Evolutionary conservation across 2,113 vertebrate genomes (phyloP).

Genomic region (Cebus imitator): DNA sequence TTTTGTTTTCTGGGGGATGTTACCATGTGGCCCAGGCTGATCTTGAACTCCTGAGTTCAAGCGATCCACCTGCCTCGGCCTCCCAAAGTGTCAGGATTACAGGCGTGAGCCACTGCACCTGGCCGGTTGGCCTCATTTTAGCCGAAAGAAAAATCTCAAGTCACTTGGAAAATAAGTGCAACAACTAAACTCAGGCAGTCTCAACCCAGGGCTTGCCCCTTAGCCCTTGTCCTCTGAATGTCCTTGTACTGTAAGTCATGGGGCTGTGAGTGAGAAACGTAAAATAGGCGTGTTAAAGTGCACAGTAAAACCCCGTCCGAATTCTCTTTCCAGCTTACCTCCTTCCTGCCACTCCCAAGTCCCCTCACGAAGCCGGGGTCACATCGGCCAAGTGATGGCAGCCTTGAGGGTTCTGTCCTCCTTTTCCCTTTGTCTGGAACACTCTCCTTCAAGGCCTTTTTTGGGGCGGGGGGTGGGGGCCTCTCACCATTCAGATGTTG

Average conservation of each 20-base stretch:
- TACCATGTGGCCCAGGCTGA: too few species aligned
- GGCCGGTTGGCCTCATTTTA: background rate
- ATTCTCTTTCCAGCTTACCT: background rate
- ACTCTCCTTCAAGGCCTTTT: background rate
- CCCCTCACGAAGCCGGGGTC: background rate
- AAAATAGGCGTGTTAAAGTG: fast-evolving
- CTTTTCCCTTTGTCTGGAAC: background rate
- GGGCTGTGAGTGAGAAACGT: background rate
- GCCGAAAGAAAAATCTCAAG: background rate
- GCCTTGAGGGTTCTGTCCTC: background rate
- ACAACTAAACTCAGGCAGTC: background rate
- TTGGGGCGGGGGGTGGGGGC: too few species aligned
- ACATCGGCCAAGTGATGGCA: background rate
- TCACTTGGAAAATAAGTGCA: background rate
- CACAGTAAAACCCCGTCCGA: background rate
- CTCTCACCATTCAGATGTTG: background rate
- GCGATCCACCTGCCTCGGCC: too few species aligned
- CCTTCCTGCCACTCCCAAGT: background rate
- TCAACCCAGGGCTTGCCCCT: background rate
- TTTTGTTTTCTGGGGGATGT: too few species aligned
- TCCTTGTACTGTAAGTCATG: background rate
- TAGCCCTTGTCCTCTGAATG: background rate
- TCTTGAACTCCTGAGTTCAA: too few species aligned
- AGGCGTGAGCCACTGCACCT: too few species aligned
- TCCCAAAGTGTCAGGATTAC: too few species aligned